Evolutionary conservation across 2,113 vertebrate genomes (phyloP).

Genomic region (Prochilodus magdalenae): DNA sequence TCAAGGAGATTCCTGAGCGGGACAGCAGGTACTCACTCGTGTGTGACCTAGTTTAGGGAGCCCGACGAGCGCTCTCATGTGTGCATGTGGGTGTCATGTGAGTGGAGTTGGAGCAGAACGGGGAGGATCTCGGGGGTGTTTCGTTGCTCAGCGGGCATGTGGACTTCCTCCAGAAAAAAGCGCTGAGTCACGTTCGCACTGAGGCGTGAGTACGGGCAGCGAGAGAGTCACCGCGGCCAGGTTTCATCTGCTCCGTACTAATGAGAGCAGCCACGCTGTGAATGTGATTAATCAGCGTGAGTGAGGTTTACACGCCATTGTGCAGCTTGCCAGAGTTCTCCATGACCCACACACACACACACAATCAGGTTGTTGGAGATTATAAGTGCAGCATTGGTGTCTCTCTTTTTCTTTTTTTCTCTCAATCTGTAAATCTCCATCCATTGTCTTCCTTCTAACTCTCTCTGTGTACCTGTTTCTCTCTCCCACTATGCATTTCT

Average conservation of each 20-base stretch:
- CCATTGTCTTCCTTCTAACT: neutral
- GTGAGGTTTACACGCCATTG: neutral
- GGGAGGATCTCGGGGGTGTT: neutral
- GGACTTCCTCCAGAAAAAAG: neutral
- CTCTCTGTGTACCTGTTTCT: constrained; percentile 16
- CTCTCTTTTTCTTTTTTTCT: neutral
- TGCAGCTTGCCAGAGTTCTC: neutral
- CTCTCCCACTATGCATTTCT: no score
- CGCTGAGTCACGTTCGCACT: neutral
- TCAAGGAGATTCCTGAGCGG: constrained; percentile 98
- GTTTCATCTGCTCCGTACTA: neutral
- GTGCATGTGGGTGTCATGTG: neutral
- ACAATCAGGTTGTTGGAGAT: no score
- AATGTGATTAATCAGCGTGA: neutral
- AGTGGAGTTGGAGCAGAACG: neutral
- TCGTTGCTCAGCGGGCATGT: neutral
- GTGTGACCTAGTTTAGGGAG: neutral
- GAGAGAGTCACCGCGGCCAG: neutral
- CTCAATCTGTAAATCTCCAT: no score
- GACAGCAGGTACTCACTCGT: constrained; percentile 87
- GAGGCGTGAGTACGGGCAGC: neutral
- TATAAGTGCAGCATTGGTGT: neutral
- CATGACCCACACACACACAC: neutral
- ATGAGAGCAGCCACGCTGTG: neutral
- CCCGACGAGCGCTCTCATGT: neutral